A percentile compares a stretch with the other conserved stretches of the same genome.
phyloP scores from a whole-genome alignment of 2,888 invertebrate species.

The Sericinus montela region DNA sequence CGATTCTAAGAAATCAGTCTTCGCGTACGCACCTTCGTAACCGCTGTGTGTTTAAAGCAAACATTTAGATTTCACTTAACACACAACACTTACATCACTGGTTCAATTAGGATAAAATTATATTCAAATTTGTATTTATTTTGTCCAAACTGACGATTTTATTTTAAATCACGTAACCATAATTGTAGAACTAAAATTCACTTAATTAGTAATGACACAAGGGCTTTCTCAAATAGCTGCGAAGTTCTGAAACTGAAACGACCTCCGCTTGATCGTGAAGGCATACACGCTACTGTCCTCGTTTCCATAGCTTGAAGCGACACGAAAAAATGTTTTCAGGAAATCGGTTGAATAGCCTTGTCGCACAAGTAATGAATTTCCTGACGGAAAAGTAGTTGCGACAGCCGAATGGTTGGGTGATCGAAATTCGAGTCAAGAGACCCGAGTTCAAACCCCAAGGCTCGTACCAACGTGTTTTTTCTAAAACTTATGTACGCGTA shows the following conservation, averaged over 20 bases:
- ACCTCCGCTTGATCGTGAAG: constrained; percentile 38
- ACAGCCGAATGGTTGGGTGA: no score
- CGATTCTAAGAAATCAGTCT: neutral
- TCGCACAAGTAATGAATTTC: no score
- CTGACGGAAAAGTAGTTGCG: no score
- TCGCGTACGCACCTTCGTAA: constrained; percentile 56
- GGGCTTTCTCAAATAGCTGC: constrained; percentile 50
- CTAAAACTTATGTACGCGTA: no score
- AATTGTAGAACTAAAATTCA: no score
- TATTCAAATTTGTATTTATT: neutral
- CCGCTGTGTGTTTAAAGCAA: constrained; percentile 58
- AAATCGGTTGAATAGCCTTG: no score
- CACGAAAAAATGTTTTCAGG: constrained; percentile 11
- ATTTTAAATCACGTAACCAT: no score
- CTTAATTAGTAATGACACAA: neutral
- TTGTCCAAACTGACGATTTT: no score
- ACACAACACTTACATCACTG: neutral
- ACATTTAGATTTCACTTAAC: constrained; percentile 63
- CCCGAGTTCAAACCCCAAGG: no score
- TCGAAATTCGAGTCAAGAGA: no score
- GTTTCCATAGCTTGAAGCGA: constrained; percentile 43
- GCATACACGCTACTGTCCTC: constrained; percentile 41
- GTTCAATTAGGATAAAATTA: neutral
- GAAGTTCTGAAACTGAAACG: constrained; percentile 42
- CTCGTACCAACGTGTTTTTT: no score